Evolutionary conservation across 2,888 invertebrate genomes (phyloP).

Genomic region (Hydriomena furcata): DNA sequence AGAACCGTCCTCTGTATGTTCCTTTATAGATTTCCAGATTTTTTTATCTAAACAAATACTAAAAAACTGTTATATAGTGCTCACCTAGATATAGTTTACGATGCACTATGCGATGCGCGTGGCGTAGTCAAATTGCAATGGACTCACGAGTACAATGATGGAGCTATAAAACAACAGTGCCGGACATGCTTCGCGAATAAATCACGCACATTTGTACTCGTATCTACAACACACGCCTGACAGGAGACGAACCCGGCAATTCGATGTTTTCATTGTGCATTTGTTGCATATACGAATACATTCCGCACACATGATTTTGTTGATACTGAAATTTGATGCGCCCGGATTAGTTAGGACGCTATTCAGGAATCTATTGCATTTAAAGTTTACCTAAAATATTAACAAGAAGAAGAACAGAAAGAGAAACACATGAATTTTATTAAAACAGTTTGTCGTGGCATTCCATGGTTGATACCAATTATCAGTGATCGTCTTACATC

Average conservation of each 20-base stretch:
- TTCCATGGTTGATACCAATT: too few species aligned
- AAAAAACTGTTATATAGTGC: not conserved
- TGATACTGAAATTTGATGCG: constrained; percentile 8
- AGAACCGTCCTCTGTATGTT: too few species aligned
- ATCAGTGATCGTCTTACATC: too few species aligned
- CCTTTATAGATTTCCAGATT: too few species aligned
- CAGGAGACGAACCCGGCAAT: constrained; percentile 49
- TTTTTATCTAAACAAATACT: too few species aligned
- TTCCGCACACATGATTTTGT: constrained; percentile 27
- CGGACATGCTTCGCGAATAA: constrained; percentile 61
- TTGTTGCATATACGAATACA: constrained; percentile 23
- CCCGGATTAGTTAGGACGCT: constrained; percentile 8
- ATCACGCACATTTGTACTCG: constrained; percentile 64
- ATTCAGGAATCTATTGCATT: constrained; percentile 1
- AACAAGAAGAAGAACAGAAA: too few species aligned
- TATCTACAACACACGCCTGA: constrained; percentile 54
- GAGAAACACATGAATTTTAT: not conserved
- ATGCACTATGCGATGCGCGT: constrained; percentile 17
- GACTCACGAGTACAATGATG: constrained; percentile 54
- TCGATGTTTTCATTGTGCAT: constrained; percentile 53
- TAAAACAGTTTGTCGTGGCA: too few species aligned
- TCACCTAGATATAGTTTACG: not conserved
- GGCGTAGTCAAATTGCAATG: constrained; percentile 33
- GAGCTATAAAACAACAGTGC: constrained; percentile 63
- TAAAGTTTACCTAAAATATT: not conserved